Conservation (phyloP, 2,797 vertebrate species). For the Mormyrus proboscirostris region DNA sequence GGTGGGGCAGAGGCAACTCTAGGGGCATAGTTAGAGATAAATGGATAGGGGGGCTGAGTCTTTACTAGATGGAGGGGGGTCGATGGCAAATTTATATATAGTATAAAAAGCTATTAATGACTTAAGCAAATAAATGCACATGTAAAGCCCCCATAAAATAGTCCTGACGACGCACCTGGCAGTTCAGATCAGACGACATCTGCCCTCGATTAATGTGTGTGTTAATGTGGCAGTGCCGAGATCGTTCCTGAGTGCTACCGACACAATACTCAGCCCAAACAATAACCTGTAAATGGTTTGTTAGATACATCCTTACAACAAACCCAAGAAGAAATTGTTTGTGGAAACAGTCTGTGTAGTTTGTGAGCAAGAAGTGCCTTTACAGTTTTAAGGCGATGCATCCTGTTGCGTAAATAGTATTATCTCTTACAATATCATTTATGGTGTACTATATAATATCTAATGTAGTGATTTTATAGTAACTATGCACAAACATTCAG, state of each 20-base stretch:
- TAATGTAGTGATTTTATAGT: background rate
- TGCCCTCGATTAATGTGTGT: constrained; percentile 23
- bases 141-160: background rate
- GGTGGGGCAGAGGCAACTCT: background rate
- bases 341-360: background rate
- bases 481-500: background rate
- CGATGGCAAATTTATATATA: background rate
- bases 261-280: background rate
- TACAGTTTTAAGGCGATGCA: background rate
- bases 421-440: background rate
- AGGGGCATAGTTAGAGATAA: background rate
- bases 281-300: background rate
- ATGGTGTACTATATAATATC: background rate
- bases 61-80: background rate
- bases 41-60: background rate
- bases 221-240: constrained; percentile 22
- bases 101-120: background rate
- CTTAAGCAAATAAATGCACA: background rate
- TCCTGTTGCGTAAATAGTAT: background rate
- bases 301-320: background rate
- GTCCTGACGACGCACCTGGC: background rate
- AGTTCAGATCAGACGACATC: background rate
- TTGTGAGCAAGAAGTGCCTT: background rate
- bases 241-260: background rate
- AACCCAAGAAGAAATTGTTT: background rate